A percentile compares a stretch with the other conserved stretches of the same genome.
Conservation (phyloP, 2,797 vertebrate genomes). For the Acridotheres tristis region DNA sequence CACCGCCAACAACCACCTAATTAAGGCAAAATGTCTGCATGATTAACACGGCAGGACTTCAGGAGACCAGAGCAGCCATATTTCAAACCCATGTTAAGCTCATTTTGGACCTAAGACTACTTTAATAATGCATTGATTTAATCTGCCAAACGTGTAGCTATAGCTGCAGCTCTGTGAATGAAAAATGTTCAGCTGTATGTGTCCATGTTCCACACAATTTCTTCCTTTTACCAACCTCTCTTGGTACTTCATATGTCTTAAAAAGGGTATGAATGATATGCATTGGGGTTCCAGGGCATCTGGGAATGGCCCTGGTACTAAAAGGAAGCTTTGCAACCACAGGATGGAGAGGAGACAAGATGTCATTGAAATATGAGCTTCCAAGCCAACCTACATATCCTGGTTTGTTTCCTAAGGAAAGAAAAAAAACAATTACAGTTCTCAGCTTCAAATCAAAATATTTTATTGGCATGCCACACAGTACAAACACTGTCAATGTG, state of each 20-base stretch:
- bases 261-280: not conserved
- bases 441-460: constrained; percentile 47
- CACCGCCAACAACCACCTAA: not conserved
- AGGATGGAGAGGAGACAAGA: not conserved
- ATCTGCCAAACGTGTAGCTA: not conserved
- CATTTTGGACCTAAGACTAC: not conserved
- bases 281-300: fast-evolving
- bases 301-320: not conserved
- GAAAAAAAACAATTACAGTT: not conserved
- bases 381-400: not conserved
- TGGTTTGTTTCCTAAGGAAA: not conserved
- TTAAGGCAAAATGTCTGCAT: not conserved
- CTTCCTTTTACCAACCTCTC: not conserved
- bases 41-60: not conserved
- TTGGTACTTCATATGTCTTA: not conserved
- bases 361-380: not conserved
- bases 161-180: not conserved
- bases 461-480: constrained; percentile 1
- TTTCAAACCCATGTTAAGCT: not conserved
- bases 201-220: not conserved
- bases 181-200: not conserved
- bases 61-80: not conserved
- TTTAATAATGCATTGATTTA: not conserved
- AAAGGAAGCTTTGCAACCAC: not conserved
- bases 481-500: not conserved